Percentiles rank a stretch among this genome's conserved stretches.
These are phyloP conservation scores for Drosophila picticornis DNA, from an alignment of 2,888 invertebrate genomes.

Conservation along the genomic window DNA sequence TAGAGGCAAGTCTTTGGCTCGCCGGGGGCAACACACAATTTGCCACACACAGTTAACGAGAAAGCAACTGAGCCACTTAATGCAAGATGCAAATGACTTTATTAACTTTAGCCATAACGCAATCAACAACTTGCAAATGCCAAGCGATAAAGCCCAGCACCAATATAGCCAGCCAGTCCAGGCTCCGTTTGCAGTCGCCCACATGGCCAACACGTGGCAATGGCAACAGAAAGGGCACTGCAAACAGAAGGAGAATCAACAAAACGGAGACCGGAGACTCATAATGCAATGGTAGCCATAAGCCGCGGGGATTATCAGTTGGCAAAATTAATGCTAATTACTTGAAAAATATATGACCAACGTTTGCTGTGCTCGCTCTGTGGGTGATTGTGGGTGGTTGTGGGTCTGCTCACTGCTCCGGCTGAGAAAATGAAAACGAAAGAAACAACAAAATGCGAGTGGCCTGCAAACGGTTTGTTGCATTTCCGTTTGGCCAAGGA, in stretches of 20 bases:
- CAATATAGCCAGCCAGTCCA: conserved; percentile 18
- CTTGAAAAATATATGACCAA: conserved; percentile 81
- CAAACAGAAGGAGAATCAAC: conserved; percentile 8
- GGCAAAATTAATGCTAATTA: conserved; percentile 83
- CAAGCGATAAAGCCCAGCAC: conserved; percentile 47
- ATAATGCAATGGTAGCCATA: conserved; percentile 43
- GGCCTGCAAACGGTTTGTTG: conserved; percentile 59
- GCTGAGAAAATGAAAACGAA: conserved; percentile 9
- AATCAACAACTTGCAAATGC: conserved; percentile 71
- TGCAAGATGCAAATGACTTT: conserved; percentile 76
- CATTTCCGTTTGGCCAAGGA: conserved; percentile 55
- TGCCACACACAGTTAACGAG: conserved; percentile 15
- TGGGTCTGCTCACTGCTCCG: not conserved
- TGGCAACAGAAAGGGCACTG: not conserved
- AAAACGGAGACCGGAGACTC: conserved; percentile 19
- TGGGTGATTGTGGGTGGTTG: not conserved
- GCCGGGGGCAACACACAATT: conserved; percentile 3
- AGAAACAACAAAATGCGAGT: conserved; percentile 9
- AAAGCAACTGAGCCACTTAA: conserved; percentile 65
- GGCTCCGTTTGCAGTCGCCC: conserved; percentile 13
- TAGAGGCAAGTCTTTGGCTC: not conserved
- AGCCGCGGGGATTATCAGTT: conserved; percentile 74
- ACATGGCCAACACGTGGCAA: conserved; percentile 29
- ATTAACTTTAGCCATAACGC: conserved; percentile 74
- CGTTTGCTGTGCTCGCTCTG: conserved; percentile 39